Evolutionary conservation across 1,140 invertebrate species (phyloP).

Genomic region (Linepithema humile): DNA sequence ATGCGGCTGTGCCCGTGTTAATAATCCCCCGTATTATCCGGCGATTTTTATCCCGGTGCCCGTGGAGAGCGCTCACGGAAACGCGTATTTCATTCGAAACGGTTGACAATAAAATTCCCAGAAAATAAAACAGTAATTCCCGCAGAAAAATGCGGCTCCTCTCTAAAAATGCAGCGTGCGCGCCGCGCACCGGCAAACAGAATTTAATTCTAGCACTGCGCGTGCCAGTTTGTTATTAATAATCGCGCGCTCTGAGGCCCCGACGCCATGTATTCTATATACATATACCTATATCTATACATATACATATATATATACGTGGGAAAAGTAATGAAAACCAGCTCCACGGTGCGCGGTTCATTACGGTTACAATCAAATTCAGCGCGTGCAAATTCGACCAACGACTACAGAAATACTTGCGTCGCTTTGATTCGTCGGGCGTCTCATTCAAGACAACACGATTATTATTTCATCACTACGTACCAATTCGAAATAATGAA

Average conservation of each 20-base stretch:
- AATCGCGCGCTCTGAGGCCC: constrained; percentile 6
- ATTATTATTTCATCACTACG: constrained; percentile 44
- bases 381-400: not conserved
- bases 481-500: constrained; percentile 41
- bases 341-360: constrained; percentile 21
- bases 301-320: not conserved
- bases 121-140: constrained; percentile 57
- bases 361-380: constrained; percentile 39
- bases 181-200: constrained; percentile 7
- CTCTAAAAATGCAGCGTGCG: constrained; percentile 44
- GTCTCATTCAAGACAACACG: constrained; percentile 38
- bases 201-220: constrained; percentile 47
- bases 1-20: constrained; percentile 44
- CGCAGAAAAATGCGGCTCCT: constrained; percentile 39
- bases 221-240: constrained; percentile 52
- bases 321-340: constrained; percentile 42
- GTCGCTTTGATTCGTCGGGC: constrained; percentile 16
- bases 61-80: constrained; percentile 28
- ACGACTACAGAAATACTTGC: not conserved
- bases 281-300: not conserved
- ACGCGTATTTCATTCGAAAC: constrained; percentile 52
- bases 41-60: constrained; percentile 42
- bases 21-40: constrained; percentile 55
- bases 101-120: constrained; percentile 57
- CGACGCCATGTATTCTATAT: too few species aligned